Evolutionary conservation across 1,140 invertebrate species (phyloP), one percentile per base, ranked within the genome.

Genomic region (Saccostrea echinata): DNA sequence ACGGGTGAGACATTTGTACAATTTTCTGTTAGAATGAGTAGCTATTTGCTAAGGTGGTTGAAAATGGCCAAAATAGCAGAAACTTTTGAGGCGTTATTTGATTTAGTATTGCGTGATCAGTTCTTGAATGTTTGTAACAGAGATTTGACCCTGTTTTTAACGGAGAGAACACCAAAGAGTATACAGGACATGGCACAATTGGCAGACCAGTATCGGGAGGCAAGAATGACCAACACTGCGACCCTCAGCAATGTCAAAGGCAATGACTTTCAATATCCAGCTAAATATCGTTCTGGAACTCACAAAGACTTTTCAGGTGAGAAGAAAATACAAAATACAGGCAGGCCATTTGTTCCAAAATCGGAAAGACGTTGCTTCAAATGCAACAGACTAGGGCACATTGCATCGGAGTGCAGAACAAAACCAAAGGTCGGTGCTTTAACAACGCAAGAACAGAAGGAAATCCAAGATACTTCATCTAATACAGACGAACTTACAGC

Each of bases 1-100:
- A n/a, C 3, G 16, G 88, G 86, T 51, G 90, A 91, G 55, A 89
- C 90, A 24, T 89, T 87, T 82, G 57, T 27, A 27, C 84, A 88
- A n/a, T 86, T 64, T 88, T 52, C 84, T 35, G 80, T 86, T 0
- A 71, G 88, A 24, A 68, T 88, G n/a, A 53, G 76, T 53, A 86
- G 88, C 52, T 88, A 88, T 84, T 76, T 88, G 27, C 35, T 84
- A 9, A 24, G 84, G 9, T 88, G 85, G 85, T 9, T 86, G 16
- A 85, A 84, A 21, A 88, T 88, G 88, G 24, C 88, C n/a, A 55
- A 84, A 24, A 76, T 55, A 8, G 68, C 51, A 24, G 68, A 84
- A 18, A 84, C 84, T 0, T 88, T 35, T 84, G 81, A 84, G 1
- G 81, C 51, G 6, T 51, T 88, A 24, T 86, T 51, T 86, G 88